These are phyloP conservation scores for Vipera ursinii DNA, from an alignment of 2,797 vertebrate genomes.

Conservation along the genomic window DNA sequence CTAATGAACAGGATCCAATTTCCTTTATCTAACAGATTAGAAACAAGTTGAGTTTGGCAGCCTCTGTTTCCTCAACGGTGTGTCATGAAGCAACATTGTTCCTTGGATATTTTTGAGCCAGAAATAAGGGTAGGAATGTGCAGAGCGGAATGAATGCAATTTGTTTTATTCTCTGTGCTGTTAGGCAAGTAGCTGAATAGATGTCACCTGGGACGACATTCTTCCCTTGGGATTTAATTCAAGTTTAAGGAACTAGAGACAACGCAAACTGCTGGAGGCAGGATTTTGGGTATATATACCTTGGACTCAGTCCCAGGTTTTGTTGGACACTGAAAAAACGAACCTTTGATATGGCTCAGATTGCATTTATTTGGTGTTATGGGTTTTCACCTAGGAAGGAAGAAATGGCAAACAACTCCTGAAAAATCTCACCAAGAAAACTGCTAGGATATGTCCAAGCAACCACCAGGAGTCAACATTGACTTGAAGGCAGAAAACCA, in stretches of 20 bases:
- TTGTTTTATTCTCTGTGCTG: not conserved
- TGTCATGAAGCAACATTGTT: not conserved
- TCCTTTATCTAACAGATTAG: slow-evolving; percentile 25
- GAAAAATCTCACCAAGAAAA: not conserved
- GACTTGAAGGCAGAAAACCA: not conserved
- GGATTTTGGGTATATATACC: not conserved
- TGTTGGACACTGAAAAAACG: not conserved
- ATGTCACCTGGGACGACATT: not conserved
- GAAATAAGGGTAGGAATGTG: not conserved
- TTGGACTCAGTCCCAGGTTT: not conserved
- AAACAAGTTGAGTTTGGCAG: slow-evolving; percentile 8
- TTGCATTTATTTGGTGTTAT: not conserved
- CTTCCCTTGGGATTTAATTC: not conserved
- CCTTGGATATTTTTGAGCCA: not conserved
- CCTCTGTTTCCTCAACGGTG: slow-evolving; percentile 3
- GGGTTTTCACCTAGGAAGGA: not conserved
- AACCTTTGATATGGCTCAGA: not conserved
- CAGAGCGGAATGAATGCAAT: not conserved
- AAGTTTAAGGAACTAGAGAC: not conserved
- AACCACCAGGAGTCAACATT: not conserved
- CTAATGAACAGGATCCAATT: not conserved
- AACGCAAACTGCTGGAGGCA: not conserved
- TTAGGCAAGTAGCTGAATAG: not conserved
- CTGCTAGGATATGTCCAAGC: not conserved
- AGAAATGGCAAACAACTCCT: not conserved